Evolutionary conservation across 2,113 vertebrate species (phyloP), one percentile per base, ranked within the genome.

Genomic region (Grallaria varia): DNA sequence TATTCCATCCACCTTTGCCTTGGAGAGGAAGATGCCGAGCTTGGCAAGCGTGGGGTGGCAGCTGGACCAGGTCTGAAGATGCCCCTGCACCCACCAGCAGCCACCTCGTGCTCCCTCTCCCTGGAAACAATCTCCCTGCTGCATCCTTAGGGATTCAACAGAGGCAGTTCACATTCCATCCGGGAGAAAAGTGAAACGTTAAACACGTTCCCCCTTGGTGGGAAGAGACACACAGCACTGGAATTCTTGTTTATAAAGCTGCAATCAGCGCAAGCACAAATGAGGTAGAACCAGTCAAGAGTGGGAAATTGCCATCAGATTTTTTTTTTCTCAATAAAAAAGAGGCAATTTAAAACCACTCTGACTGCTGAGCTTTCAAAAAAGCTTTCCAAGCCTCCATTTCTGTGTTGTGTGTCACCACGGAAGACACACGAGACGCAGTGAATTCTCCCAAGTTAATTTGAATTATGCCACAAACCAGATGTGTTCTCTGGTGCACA

Each of bases 391-490:
- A 83, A 59, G 59, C 45, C 53, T 8, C 67, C 72, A 53, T 76
- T 92, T 92, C 89, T 87, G 19, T 4, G n/a, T 14, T 62, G 60
- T 79, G 74, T 91, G 90, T 96, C 96, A 96, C 93, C 35, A 12
- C 24, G 23, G 87, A 45, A 93, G 93, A 94, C 89, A 89, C 68
- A 20, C 7, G 31, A 95, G 95, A 87, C 1, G 62, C 14, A 55
- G 20, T 0, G 30, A 94, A 69, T 62, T 60, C 76, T 52, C 90
- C 66, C 31, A 66, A 87, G 92, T 95, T 98, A 95, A 98, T 97
- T 91, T 97, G 96, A 97, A 97, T 97, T 97, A 95, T 98, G 98
- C 96, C 97, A 97, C 85, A 35, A 85, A 98, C 7, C 98, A 98
- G 98, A 98, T 98, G 98, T 98, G 98, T 88, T 98, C 97, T 74